Evolutionary conservation across 2,113 vertebrate genomes (phyloP), one percentile per base, ranked within the genome.

Genomic region (Hiodon alosoides): DNA sequence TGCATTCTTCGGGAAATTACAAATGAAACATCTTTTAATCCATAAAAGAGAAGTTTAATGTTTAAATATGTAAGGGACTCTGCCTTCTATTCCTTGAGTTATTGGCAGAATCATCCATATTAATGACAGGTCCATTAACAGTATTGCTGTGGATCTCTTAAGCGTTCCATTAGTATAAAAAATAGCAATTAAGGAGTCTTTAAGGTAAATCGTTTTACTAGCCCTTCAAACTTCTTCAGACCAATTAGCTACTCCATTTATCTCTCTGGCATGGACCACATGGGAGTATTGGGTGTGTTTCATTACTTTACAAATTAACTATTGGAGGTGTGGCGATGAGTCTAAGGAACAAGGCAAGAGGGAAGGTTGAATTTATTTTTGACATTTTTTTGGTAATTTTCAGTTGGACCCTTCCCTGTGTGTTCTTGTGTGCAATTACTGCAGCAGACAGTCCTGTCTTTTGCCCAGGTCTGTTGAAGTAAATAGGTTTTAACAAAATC

Each of bases 131-230:
- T 73, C 78, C 85, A 90, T 89, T 88, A 89, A 87, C 74, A 78
- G 78, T 83, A 82, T 87, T 79, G 85, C 68, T 78, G 67, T 77
- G 76, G 74, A 83, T 86, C 84, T 75, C 76, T 85, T 88, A 87
- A 91, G 89, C 83, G 83, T 86, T 85, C 88, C 83, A 88, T 90
- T 89, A 88, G 73, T 82, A 81, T 87, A 87, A 90, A 87, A 85
- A 88, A 90, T 84, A 83, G 79, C 87, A 84, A 85, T 89, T 90
- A 87, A 84, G 79, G 72, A 79, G 74, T 86, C 78, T 83, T 85
- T 82, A 85, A 89, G 79, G 79, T 87, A 84, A 83, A 87, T 88
- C 78, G 78, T 76, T 78, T 83, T 81, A 80, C 68, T 83, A 64
- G 78, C 67, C 74, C 79, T 82, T 83, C 71, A 85, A 78, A 79